Percentiles rank a stretch among this genome's conserved stretches.
Evolutionary conservation across 2,797 vertebrate genomes (phyloP).

Genomic region (Sebastes cheni): DNA sequence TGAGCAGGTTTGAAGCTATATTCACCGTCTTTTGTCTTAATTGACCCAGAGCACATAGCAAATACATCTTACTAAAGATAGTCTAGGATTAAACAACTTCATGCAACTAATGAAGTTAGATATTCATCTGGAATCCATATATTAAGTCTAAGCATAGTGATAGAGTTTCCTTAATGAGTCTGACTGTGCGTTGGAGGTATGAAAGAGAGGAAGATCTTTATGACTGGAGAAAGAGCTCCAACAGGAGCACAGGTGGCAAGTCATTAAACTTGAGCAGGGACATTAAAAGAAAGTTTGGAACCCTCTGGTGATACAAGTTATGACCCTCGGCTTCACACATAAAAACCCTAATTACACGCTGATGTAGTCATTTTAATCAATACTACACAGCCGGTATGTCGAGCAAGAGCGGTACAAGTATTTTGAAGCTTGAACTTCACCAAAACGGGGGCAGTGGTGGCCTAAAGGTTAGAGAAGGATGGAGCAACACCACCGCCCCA

Average conservation of each 20-base stretch:
- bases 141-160: background rate
- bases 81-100: background rate
- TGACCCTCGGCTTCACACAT: constrained; percentile 70
- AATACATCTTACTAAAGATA: background rate
- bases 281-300: constrained; percentile 77
- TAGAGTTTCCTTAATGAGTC: background rate
- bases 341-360: constrained; percentile 84
- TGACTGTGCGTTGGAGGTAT: background rate
- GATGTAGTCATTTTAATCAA: constrained; percentile 85
- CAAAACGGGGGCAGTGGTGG: background rate
- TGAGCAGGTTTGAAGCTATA: background rate
- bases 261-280: constrained; percentile 74
- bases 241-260: constrained; percentile 66
- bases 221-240: constrained; percentile 10
- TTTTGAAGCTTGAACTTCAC: constrained; percentile 2
- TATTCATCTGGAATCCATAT: background rate
- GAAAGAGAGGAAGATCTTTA: constrained; percentile 7
- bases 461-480: constrained; percentile 17
- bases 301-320: constrained; percentile 79
- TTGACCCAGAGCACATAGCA: too few relatives aligned
- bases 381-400: constrained; percentile 16
- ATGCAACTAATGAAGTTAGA: background rate
- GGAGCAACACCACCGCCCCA: background rate
- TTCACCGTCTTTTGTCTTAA: too few relatives aligned
- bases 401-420: background rate